Conservation (phyloP, 1,140 invertebrate species). For the Ctenoplectra terminalis region DNA sequence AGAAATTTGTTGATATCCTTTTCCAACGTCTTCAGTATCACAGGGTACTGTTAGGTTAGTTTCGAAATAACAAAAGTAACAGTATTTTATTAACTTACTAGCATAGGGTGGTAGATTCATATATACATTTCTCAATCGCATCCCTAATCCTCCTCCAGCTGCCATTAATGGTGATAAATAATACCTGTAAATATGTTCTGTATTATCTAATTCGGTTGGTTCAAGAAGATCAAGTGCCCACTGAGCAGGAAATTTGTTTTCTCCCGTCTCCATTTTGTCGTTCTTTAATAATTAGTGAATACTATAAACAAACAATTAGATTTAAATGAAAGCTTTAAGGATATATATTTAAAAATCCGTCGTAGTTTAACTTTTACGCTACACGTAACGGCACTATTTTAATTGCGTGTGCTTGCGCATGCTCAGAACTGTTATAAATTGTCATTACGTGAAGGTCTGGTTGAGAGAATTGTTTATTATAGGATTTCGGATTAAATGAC, state of each 20-base stretch:
- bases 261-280: background rate
- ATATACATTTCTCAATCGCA: background rate
- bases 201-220: background rate
- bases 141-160: no score
- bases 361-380: background rate
- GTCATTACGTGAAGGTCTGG: background rate
- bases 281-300: background rate
- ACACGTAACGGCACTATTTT: background rate
- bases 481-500: no score
- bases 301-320: background rate
- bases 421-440: no score
- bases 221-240: constrained; percentile 76
- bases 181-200: background rate
- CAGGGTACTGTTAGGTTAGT: background rate
- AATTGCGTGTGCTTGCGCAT: background rate
- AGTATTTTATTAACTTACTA: background rate
- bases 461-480: no score
- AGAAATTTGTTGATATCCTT: no score
- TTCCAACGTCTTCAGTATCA: constrained; percentile 42
- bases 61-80: background rate
- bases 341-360: background rate
- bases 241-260: constrained; percentile 63
- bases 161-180: background rate
- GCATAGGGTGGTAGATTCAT: background rate
- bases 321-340: background rate